These are phyloP conservation scores for Coregonus suidteri DNA, from an alignment of 2,797 vertebrate species.

Conservation along the genomic window DNA sequence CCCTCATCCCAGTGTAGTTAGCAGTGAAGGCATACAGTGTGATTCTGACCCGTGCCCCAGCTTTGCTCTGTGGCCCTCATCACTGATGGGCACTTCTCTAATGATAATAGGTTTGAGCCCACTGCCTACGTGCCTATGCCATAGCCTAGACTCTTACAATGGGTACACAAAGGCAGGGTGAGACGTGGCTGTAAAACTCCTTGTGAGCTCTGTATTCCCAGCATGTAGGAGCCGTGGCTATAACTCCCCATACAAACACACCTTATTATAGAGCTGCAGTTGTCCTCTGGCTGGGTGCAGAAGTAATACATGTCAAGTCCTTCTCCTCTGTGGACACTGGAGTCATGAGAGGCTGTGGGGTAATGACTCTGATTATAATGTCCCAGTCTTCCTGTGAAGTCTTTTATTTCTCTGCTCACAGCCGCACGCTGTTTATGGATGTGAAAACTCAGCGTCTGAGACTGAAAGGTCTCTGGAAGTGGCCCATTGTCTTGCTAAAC, in stretches of 20 bases:
- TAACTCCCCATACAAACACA: background rate
- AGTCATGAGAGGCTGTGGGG: constrained; percentile 18
- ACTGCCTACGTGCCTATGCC: background rate
- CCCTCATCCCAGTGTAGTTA: too few species aligned
- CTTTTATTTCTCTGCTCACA: constrained; percentile 60
- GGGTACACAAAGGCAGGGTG: background rate
- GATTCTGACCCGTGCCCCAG: background rate
- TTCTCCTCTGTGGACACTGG: constrained; percentile 31
- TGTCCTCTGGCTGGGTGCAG: background rate
- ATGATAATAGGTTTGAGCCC: background rate
- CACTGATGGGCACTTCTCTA: background rate
- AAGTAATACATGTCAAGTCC: too few species aligned
- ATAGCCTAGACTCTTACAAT: too few species aligned
- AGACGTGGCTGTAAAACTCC: background rate
- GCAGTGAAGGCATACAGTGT: too few species aligned
- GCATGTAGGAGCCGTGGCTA: constrained; percentile 9
- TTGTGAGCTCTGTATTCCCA: background rate
- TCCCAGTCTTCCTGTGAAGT: constrained; percentile 41
- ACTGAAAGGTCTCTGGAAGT: constrained; percentile 76
- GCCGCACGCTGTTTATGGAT: constrained; percentile 49
- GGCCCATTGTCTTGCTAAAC: constrained; percentile 91
- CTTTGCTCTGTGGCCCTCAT: background rate
- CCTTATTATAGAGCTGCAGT: background rate
- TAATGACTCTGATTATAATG: constrained; percentile 25
- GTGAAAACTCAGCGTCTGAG: constrained; percentile 46